These are phyloP conservation scores for Ladona fulva DNA, from an alignment of 1,140 invertebrate species.

Conservation along the genomic window DNA sequence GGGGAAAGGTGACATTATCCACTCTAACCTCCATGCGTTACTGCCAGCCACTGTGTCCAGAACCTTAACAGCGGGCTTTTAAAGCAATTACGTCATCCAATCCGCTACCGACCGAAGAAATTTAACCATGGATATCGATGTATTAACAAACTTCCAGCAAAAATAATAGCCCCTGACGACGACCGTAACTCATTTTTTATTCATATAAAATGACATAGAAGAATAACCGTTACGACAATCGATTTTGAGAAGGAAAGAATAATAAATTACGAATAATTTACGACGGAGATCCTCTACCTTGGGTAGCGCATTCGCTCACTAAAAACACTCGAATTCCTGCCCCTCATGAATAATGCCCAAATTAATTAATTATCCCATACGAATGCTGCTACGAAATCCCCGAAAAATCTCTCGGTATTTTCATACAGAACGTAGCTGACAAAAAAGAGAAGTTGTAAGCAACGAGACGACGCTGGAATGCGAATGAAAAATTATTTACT, in stretches of 20 bases:
- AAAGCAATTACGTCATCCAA: no score
- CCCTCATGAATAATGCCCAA: background rate
- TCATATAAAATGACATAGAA: slow-evolving; percentile 3
- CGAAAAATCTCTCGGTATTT: slow-evolving; percentile 2
- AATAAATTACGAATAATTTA: background rate
- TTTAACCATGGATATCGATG: background rate
- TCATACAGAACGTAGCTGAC: background rate
- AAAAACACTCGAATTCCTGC: background rate
- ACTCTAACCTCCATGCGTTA: no score
- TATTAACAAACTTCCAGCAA: background rate
- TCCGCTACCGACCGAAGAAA: no score
- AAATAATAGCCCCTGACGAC: background rate
- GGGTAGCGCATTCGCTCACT: background rate
- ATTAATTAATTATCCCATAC: slow-evolving; percentile 8
- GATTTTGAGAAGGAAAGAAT: background rate
- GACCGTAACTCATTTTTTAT: background rate
- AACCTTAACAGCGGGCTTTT: no score
- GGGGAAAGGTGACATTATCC: no score
- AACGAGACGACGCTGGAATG: background rate
- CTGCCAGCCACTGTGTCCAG: no score
- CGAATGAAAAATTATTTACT: no score
- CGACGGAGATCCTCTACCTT: background rate
- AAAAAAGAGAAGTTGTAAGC: background rate
- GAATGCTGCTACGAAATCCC: background rate
- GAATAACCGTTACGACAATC: background rate